These are phyloP conservation scores for Macroramphosus scolopax DNA, from an alignment of 2,797 vertebrate species.

Conservation along the genomic window DNA sequence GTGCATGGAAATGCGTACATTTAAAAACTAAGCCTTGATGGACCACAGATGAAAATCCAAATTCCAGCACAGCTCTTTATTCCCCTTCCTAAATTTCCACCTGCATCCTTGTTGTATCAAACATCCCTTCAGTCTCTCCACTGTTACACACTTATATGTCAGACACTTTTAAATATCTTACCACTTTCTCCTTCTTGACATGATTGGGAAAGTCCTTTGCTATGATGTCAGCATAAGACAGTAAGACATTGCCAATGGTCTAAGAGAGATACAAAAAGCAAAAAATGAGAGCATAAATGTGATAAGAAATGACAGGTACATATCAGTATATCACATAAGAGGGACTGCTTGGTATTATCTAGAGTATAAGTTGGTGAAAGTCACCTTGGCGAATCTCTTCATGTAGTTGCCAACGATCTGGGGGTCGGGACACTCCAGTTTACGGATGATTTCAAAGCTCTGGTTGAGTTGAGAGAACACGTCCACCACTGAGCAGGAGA, in stretches of 20 bases:
- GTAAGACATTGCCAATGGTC: constrained; percentile 97
- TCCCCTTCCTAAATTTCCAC: constrained; percentile 2
- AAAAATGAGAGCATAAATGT: too few relatives aligned
- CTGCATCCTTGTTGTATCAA: background rate
- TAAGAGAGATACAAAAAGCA: constrained; percentile 53
- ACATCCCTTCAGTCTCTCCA: too few relatives aligned
- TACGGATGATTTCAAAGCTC: constrained; percentile 99
- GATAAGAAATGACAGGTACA: too few relatives aligned
- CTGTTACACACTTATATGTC: too few relatives aligned
- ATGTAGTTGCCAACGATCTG: constrained; percentile 98
- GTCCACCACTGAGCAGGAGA: constrained; percentile 97
- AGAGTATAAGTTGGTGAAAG: too few relatives aligned
- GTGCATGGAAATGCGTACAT: constrained; percentile 7
- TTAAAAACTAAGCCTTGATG: constrained; percentile 10
- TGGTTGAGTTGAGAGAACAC: constrained; percentile 99
- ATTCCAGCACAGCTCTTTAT: background rate
- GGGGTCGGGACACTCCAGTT: constrained; percentile 95
- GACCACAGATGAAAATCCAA: background rate
- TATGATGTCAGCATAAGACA: constrained; percentile 95
- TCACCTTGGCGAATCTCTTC: constrained; percentile 98
- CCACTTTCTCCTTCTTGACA: constrained; percentile 96
- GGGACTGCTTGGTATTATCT: too few relatives aligned
- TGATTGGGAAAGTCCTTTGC: constrained; percentile 93
- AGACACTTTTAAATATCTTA: too few relatives aligned
- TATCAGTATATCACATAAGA: too few relatives aligned